Evolutionary conservation across 1,140 invertebrate species (phyloP), one percentile per base, ranked within the genome.

Genomic region (Lordiphosa clarofinis): DNA sequence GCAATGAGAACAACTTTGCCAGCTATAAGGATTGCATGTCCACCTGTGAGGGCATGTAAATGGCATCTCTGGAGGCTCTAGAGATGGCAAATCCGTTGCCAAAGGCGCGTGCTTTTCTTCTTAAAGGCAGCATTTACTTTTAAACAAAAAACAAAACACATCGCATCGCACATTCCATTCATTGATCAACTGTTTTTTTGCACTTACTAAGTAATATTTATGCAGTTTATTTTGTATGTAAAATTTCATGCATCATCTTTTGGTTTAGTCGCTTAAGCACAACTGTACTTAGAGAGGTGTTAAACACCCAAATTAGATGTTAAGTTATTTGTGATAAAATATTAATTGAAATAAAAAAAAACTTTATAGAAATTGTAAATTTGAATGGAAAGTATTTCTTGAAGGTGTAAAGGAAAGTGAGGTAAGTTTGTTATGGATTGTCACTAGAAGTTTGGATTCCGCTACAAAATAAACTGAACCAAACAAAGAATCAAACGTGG

Each of bases 1-100:
- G 92, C 49, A 94, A 94, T 81, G 90, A 89, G 28, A 94, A 94
- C 76, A 93, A 93, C 63, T 94, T 94, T 81, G 67, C 90, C 39
- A 90, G 90, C 40, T 82, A 89, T 57, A 90, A 91, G 64, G 88
- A 89, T 39, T 93, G 92, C 74, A 88, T 91, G 87, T 86, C 87
- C 31, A 88, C 84, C 49, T 92, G 91, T 53, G 86, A 89, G 65
- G 91, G 91, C 66, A 87, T 89, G 79, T 89, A 70, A 21, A 54
- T 21, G 1, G 13, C 11, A 4, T 8, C 0, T 5, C 10, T 4
- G 15, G 4, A 6, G 1, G 5, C 49, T 36, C 11, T n/a, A 39
- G 1, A 44, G 35, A 5, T 38, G n/a, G 2, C 31, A 33, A 36
- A 40, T 36, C 54, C 70, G 76, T 82, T 82, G 78, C 76, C 76